Conservation (phyloP, 2,797 vertebrate genomes). For the Lepus townsendii region DNA sequence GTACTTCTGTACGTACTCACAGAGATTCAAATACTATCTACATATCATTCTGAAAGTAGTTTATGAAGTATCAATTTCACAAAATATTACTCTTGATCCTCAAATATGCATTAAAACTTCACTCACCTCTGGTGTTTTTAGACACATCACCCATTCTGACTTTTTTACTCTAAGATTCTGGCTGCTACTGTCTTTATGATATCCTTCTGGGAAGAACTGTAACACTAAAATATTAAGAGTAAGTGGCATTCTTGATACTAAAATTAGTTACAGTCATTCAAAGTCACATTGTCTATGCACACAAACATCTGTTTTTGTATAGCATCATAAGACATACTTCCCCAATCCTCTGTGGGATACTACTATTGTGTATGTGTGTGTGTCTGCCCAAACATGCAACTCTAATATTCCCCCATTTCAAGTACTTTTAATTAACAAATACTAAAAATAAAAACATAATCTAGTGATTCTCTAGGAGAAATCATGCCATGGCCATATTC, state of each 20-base stretch:
- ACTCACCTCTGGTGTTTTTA: neutral
- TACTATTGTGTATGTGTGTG: no score
- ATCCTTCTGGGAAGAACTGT: constrained; percentile 25
- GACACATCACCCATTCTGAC: neutral
- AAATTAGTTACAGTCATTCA: constrained; percentile 15
- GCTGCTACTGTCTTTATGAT: neutral
- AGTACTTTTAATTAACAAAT: constrained; percentile 33
- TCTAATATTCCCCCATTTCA: neutral
- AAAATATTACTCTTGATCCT: constrained; percentile 18
- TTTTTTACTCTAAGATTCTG: constrained; percentile 31
- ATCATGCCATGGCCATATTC: neutral
- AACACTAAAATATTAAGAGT: neutral
- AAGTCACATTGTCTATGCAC: neutral
- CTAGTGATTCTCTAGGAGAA: neutral
- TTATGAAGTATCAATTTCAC: constrained; percentile 54
- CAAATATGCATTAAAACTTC: neutral
- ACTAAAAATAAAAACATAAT: neutral
- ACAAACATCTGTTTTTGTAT: neutral
- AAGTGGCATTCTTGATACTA: neutral
- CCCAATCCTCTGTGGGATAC: neutral
- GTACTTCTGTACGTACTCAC: neutral
- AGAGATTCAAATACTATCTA: constrained; percentile 10
- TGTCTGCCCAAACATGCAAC: neutral
- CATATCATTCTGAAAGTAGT: neutral
- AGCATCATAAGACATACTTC: constrained; percentile 24